phyloP scores from a whole-genome alignment of 2,888 invertebrate genomes.

The Torymus auratus region DNA sequence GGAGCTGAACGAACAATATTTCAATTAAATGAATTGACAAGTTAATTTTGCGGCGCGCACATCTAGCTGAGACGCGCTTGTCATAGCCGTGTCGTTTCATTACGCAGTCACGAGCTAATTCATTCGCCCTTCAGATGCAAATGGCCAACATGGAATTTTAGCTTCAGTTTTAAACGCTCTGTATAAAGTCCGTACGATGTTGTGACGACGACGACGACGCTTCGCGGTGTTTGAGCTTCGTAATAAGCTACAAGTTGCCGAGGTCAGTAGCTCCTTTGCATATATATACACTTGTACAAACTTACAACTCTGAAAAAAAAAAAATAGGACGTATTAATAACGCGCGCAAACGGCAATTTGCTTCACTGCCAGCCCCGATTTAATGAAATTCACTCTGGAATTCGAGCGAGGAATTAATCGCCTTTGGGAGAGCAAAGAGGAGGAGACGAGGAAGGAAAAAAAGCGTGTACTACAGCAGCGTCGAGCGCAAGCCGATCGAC shows the following conservation, averaged over 20 bases:
- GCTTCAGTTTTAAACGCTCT: no score
- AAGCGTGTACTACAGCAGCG: background rate
- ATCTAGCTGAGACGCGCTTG: background rate
- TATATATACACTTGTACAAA: no score
- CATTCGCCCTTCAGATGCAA: conserved; percentile 2
- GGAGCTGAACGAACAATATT: conserved; percentile 26
- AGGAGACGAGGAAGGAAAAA: background rate
- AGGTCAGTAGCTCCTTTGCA: no score
- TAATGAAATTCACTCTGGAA: background rate
- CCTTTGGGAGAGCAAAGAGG: background rate
- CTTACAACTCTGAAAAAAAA: no score
- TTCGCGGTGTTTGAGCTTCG: no score
- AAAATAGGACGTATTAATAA: no score
- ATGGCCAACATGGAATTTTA: background rate
- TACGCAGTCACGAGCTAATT: conserved; percentile 7
- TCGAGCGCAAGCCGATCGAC: background rate
- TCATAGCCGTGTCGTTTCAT: background rate
- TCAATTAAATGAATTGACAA: conserved; percentile 43
- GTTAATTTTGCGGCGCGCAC: conserved; percentile 19
- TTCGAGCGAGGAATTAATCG: background rate
- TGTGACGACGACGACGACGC: no score
- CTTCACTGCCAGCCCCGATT: background rate
- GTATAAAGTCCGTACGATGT: no score
- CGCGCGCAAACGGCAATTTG: no score
- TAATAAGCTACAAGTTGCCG: no score